Percentiles rank a stretch among this genome's conserved stretches.
phyloP scores from a whole-genome alignment of 2,113 vertebrate genomes.

The Nymphicus hollandicus region DNA sequence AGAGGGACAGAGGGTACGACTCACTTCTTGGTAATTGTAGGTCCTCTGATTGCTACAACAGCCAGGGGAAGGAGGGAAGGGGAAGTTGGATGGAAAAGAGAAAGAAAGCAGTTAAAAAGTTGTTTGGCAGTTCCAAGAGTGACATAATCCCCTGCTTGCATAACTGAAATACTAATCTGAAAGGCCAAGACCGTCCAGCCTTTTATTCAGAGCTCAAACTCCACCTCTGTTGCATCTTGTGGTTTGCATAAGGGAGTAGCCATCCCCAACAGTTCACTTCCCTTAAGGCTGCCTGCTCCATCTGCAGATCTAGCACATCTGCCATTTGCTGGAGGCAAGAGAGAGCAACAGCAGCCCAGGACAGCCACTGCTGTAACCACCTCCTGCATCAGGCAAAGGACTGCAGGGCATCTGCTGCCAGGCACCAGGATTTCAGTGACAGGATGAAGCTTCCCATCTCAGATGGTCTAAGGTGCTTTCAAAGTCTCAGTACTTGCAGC shows the following conservation, averaged over 20 bases:
- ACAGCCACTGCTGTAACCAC: not conserved
- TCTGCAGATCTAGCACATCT: not conserved
- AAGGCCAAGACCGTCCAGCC: not conserved
- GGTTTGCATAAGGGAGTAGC: not conserved
- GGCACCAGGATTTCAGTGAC: not conserved
- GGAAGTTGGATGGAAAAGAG: not conserved
- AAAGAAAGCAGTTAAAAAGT: not conserved
- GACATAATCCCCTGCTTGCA: not conserved
- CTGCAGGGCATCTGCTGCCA: not conserved
- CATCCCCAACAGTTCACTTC: not conserved
- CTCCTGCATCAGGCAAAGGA: not conserved
- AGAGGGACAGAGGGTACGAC: conserved; percentile 80
- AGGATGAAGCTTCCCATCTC: not conserved
- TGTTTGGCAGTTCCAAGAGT: not conserved
- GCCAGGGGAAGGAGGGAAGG: not conserved
- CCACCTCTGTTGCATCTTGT: not conserved
- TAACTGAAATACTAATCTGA: not conserved
- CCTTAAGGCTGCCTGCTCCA: rapidly evolving
- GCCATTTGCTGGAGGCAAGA: not conserved
- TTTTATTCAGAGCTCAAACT: not conserved
- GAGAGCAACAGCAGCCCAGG: not conserved
- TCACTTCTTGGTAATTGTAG: conserved; percentile 82
- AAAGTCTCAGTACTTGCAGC: not conserved
- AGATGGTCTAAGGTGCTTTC: not conserved
- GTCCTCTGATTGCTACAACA: conserved; percentile 73